Conservation (phyloP, 2,113 vertebrate species). For the Gymnocephalus cernua region DNA sequence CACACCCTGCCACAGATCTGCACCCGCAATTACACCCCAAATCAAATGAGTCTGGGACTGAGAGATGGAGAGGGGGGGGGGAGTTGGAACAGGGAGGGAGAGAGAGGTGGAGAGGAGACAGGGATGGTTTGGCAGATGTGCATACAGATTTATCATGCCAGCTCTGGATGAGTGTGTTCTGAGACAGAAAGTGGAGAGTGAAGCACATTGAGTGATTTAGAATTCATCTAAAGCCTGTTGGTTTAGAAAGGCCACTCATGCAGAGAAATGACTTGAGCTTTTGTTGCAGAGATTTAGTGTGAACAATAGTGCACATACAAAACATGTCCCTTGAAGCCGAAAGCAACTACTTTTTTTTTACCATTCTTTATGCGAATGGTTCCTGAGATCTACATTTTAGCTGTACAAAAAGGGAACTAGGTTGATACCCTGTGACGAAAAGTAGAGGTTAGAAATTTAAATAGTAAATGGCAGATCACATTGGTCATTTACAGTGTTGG, state of each 20-base stretch:
- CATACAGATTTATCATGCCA: conserved; percentile 69
- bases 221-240: conserved; percentile 65
- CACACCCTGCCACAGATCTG: conserved; percentile 75
- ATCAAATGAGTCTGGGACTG: conserved; percentile 74
- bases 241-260: conserved; percentile 58
- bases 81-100: conserved; percentile 18
- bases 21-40: conserved; percentile 76
- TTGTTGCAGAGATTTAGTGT: conserved; percentile 18
- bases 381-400: conserved; percentile 21
- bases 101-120: conserved; percentile 26
- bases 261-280: conserved; percentile 51
- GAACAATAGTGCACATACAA: conserved; percentile 46
- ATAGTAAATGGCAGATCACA: background rate
- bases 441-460: conserved; percentile 4
- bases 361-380: conserved; percentile 30
- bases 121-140: conserved; percentile 68
- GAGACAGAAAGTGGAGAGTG: conserved; percentile 43
- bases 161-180: conserved; percentile 46
- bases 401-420: background rate
- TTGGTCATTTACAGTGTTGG: background rate
- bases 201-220: conserved; percentile 49
- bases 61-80: conserved; percentile 40
- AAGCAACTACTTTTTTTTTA: background rate
- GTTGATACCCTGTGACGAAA: background rate
- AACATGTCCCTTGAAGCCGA: conserved; percentile 35